These are phyloP conservation scores for Malthinus seriepunctatus DNA, from an alignment of 2,888 invertebrate genomes.

Conservation along the genomic window DNA sequence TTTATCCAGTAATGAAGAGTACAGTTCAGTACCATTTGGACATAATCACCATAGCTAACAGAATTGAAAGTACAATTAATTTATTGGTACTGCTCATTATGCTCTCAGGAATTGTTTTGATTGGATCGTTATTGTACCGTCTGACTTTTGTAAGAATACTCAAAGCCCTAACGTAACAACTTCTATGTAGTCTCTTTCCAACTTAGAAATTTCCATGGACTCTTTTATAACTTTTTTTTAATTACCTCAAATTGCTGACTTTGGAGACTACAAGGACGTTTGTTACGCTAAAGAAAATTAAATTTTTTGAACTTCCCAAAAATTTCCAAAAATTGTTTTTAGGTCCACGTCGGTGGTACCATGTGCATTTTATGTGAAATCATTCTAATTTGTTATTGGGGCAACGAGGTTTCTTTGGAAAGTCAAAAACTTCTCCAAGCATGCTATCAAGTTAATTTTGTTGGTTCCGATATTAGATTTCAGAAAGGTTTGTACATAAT, in stretches of 20 bases:
- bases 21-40: slow-evolving; percentile 27
- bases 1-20: slow-evolving; percentile 8
- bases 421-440: slow-evolving; percentile 24
- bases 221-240: background rate
- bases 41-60: slow-evolving; percentile 22
- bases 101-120: slow-evolving; percentile 17
- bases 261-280: too few relatives aligned
- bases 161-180: too few relatives aligned
- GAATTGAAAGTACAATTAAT: slow-evolving; percentile 28
- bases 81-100: slow-evolving; percentile 22
- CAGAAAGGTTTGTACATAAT: slow-evolving; percentile 52
- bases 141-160: slow-evolving; percentile 8
- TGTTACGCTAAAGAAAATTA: background rate
- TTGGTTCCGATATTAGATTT: slow-evolving; percentile 18
- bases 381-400: slow-evolving; percentile 31
- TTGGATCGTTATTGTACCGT: slow-evolving; percentile 14
- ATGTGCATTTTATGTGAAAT: slow-evolving; percentile 19
- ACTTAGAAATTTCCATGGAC: background rate
- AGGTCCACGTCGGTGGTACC: slow-evolving; percentile 20
- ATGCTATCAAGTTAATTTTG: slow-evolving; percentile 29
- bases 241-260: too few relatives aligned
- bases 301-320: background rate
- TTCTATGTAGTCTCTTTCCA: too few relatives aligned
- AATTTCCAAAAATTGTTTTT: background rate
- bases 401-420: slow-evolving; percentile 31